Conservation (phyloP, 2,888 invertebrate genomes). For the Bruchidius siliquastri region DNA sequence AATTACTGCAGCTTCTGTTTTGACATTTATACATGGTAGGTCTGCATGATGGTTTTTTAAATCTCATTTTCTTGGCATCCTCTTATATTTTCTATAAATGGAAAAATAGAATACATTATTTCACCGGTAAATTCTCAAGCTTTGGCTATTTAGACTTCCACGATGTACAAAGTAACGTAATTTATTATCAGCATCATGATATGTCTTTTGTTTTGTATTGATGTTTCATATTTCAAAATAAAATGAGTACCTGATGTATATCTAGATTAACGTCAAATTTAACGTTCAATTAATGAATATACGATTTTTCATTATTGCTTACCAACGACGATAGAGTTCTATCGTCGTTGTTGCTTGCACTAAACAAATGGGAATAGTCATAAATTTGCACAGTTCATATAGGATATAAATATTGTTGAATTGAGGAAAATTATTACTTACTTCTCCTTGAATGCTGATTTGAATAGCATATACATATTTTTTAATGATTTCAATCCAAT, state of each 20-base stretch:
- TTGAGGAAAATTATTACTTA: too few species aligned
- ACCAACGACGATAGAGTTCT: too few species aligned
- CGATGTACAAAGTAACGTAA: neutral
- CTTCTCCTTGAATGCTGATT: too few species aligned
- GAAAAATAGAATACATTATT: neutral
- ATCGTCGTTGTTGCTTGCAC: too few species aligned
- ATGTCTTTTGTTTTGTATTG: neutral
- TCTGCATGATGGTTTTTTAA: neutral
- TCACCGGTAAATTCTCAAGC: neutral
- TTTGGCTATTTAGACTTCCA: neutral
- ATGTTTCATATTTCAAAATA: neutral
- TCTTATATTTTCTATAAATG: neutral
- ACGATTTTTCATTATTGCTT: too few species aligned
- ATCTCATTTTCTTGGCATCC: neutral
- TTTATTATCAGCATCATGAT: neutral
- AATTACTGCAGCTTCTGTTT: conserved; percentile 32
- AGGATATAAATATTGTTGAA: too few species aligned
- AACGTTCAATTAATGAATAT: neutral
- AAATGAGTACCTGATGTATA: neutral
- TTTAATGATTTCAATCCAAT: too few species aligned
- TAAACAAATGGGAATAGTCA: too few species aligned
- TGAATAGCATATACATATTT: too few species aligned
- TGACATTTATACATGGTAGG: conserved; percentile 32
- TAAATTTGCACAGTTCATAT: too few species aligned
- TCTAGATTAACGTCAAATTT: neutral